Conservation (phyloP, 2,797 vertebrate genomes). For the Threskiornis aethiopicus region DNA sequence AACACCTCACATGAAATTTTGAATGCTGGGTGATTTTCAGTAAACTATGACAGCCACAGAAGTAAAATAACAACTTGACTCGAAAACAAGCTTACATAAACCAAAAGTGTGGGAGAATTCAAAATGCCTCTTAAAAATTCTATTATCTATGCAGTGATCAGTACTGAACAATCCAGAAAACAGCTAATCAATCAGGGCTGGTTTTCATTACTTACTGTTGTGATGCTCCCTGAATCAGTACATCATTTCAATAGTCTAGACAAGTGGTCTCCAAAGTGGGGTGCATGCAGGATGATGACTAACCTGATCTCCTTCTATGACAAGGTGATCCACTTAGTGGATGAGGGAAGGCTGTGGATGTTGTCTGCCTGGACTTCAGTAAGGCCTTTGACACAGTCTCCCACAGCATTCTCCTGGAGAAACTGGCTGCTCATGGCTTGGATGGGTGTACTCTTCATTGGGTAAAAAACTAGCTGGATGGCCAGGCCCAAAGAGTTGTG, state of each 20-base stretch:
- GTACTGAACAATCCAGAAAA: not conserved
- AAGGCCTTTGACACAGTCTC: not conserved
- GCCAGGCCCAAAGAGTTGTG: rapidly evolving
- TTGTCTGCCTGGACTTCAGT: not conserved
- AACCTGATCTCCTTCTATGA: not conserved
- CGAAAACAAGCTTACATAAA: not conserved
- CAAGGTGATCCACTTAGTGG: not conserved
- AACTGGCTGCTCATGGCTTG: not conserved
- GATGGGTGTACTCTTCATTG: rapidly evolving
- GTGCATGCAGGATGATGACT: not conserved
- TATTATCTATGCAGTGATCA: not conserved
- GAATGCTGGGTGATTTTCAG: not conserved
- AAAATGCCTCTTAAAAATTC: not conserved
- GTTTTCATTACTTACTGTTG: not conserved
- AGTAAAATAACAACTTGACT: not conserved
- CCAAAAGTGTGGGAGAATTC: not conserved
- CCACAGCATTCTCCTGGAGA: not conserved
- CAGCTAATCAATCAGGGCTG: not conserved
- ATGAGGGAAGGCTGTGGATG: not conserved
- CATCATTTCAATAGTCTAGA: not conserved
- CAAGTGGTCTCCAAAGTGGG: not conserved
- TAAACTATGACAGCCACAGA: not conserved
- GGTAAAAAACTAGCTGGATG: not conserved
- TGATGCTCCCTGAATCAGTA: not conserved
- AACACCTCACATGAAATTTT: not conserved